Evolutionary conservation across 2,888 invertebrate species (phyloP).

Genomic region (Brachyptera putata): DNA sequence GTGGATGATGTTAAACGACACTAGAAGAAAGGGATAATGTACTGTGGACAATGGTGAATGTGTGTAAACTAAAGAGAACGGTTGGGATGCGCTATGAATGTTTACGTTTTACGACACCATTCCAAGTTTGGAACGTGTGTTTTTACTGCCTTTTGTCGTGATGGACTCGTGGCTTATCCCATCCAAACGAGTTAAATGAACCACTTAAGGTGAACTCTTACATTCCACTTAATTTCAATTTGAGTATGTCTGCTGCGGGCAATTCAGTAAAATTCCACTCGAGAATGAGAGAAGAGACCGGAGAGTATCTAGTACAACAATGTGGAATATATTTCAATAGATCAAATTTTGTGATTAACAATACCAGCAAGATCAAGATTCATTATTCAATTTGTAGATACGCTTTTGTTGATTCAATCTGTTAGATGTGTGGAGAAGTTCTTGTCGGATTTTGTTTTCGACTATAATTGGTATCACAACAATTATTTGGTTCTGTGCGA

Average conservation of each 20-base stretch:
- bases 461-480: too few relatives aligned
- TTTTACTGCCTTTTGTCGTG: not conserved
- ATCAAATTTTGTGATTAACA: too few relatives aligned
- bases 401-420: too few relatives aligned
- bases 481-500: too few relatives aligned
- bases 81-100: not conserved
- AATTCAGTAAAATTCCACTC: too few relatives aligned
- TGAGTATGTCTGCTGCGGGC: not conserved
- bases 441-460: too few relatives aligned
- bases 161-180: not conserved
- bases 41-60: not conserved
- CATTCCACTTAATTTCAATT: not conserved
- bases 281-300: too few relatives aligned
- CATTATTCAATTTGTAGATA: too few relatives aligned
- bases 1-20: not conserved
- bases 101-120: not conserved
- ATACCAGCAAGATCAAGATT: too few relatives aligned
- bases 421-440: too few relatives aligned
- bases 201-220: not conserved
- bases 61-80: not conserved
- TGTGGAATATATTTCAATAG: too few relatives aligned
- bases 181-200: not conserved
- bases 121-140: not conserved
- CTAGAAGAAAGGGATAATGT: not conserved
- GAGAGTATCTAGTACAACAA: too few relatives aligned